These are phyloP conservation scores for Cetoscarus ocellatus DNA, from an alignment of 2,797 vertebrate genomes.

Conservation along the genomic window DNA sequence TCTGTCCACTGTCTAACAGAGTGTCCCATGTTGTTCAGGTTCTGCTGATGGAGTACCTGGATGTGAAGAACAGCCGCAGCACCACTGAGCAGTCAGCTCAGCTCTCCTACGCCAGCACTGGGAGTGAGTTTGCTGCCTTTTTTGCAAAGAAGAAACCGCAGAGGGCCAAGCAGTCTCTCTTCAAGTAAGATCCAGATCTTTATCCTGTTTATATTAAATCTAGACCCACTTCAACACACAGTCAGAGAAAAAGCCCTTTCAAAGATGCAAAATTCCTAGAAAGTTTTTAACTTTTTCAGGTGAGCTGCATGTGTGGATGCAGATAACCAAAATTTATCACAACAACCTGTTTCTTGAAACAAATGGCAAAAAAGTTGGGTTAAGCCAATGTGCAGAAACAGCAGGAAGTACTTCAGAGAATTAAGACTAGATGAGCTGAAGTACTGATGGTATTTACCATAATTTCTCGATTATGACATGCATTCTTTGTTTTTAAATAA, in stretches of 20 bases:
- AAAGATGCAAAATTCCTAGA: not conserved
- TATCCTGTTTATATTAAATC: not conserved
- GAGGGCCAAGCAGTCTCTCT: constrained; percentile 94
- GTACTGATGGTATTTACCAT: too few species aligned
- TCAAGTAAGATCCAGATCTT: constrained; percentile 88
- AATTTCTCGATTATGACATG: too few species aligned
- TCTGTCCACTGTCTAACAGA: not conserved
- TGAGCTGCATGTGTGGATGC: too few species aligned
- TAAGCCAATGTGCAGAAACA: too few species aligned
- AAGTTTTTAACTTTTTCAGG: too few species aligned
- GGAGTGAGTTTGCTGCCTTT: constrained; percentile 95
- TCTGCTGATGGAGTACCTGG: constrained; percentile 96
- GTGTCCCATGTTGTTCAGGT: constrained; percentile 80
- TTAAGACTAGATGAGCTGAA: too few species aligned
- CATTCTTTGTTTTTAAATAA: too few species aligned
- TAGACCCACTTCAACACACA: not conserved
- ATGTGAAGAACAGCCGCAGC: constrained; percentile 96
- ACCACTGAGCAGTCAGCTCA: constrained; percentile 93
- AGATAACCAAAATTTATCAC: too few species aligned
- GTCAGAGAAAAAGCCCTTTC: not conserved
- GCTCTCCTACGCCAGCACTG: constrained; percentile 94
- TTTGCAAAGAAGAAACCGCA: constrained; percentile 97
- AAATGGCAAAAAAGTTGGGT: too few species aligned
- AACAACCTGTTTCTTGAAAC: too few species aligned
- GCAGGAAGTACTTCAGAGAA: too few species aligned